Evolutionary conservation across 2,797 vertebrate species (phyloP).

Genomic region (Poecilia wingei): DNA sequence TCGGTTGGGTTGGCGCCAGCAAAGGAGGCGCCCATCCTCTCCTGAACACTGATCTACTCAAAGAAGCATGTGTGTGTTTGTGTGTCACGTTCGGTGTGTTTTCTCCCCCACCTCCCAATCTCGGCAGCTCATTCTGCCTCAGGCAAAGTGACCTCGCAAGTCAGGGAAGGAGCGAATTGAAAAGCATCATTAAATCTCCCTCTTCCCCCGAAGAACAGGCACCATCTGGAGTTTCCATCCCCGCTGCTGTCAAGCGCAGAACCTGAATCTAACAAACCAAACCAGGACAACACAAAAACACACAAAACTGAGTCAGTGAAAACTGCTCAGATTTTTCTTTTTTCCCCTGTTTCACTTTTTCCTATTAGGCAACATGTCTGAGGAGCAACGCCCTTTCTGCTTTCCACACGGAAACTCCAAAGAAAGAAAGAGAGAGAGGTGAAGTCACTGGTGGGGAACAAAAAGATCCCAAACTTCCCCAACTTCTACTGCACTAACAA

Average conservation of each 20-base stretch:
- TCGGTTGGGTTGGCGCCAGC: slow-evolving; percentile 24
- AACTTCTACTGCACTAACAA: neutral
- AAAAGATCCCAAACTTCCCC: neutral
- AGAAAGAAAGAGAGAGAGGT: slow-evolving; percentile 7
- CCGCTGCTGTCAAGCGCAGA: slow-evolving; percentile 16
- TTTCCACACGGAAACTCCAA: slow-evolving; percentile 59
- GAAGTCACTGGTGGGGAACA: slow-evolving; percentile 1
- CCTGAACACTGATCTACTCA: slow-evolving; percentile 57
- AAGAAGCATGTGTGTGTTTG: slow-evolving; percentile 30
- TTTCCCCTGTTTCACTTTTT: slow-evolving; percentile 63
- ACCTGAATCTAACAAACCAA: slow-evolving; percentile 20
- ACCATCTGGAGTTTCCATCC: slow-evolving; percentile 59
- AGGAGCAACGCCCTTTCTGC: slow-evolving; percentile 42
- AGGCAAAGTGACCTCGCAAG: slow-evolving; percentile 23
- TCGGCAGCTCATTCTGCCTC: slow-evolving; percentile 8
- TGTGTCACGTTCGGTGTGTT: neutral
- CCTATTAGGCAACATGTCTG: slow-evolving; percentile 38
- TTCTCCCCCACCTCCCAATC: neutral
- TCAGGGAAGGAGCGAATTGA: neutral
- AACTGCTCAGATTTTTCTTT: slow-evolving; percentile 42
- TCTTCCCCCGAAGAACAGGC: slow-evolving; percentile 21
- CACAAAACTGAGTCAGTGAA: neutral
- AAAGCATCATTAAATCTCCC: slow-evolving; percentile 44
- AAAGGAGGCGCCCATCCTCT: slow-evolving; percentile 38
- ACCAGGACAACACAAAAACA: slow-evolving; percentile 11